Evolutionary conservation across 92 coral and sea anemone genomes (phyloP).

Genomic region (Bergia sp.): DNA sequence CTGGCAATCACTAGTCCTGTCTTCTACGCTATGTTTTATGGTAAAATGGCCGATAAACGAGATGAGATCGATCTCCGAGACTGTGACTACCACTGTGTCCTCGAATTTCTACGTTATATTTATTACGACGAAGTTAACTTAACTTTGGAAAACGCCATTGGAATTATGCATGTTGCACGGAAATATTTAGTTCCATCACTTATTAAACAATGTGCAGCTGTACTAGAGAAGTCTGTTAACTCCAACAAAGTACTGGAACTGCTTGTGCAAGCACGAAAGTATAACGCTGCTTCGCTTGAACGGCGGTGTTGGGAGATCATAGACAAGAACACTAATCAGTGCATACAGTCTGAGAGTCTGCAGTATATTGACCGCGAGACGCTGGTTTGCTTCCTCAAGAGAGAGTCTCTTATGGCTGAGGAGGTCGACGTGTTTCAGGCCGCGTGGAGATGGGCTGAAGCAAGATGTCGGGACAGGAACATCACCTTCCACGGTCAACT

Average conservation of each 20-base stretch:
- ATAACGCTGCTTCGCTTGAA: constrained; percentile 60
- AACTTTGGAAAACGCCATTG: constrained; percentile 63
- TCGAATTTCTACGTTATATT: constrained; percentile 68
- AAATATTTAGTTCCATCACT: constrained; percentile 69
- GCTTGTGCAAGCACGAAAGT: constrained; percentile 61
- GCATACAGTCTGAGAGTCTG: constrained; percentile 56
- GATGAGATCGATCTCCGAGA: constrained; percentile 64
- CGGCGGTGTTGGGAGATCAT: constrained; percentile 68
- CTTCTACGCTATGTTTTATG: constrained; percentile 47
- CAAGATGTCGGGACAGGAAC: constrained; percentile 56
- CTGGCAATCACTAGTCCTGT: constrained; percentile 70
- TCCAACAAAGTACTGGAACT: constrained; percentile 59
- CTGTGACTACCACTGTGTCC: constrained; percentile 57
- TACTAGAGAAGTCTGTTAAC: constrained; percentile 50
- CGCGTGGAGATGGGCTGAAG: constrained; percentile 66
- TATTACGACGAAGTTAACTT: constrained; percentile 64
- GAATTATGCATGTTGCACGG: constrained; percentile 66
- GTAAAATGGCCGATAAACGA: constrained; percentile 57
- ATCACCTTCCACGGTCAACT: constrained; percentile 43
- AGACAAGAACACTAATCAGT: constrained; percentile 54
- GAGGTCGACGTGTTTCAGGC: constrained; percentile 67
- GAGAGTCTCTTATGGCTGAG: constrained; percentile 64
- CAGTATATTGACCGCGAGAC: constrained; percentile 59
- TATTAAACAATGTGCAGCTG: constrained; percentile 53
- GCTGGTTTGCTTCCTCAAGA: constrained; percentile 52